Conservation (phyloP, 1,140 invertebrate genomes). For the Alviniconcha marisindica region DNA sequence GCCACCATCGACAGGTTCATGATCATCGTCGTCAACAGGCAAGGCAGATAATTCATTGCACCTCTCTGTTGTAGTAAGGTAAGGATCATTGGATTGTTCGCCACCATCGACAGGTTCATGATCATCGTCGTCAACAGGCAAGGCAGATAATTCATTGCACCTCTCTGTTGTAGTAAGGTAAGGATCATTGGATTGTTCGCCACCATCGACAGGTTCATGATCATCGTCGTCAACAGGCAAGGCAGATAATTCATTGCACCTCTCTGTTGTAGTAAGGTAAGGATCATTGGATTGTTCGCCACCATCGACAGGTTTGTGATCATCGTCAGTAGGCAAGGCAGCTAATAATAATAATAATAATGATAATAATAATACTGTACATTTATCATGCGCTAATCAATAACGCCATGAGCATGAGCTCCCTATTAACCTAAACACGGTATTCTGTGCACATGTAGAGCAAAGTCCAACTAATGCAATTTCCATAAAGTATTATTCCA, state of each 20-base stretch:
- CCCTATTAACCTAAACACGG: too few relatives aligned
- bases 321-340: too few relatives aligned
- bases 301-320: slow-evolving; percentile 12
- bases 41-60: background rate
- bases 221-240: background rate
- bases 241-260: background rate
- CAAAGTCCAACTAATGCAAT: too few relatives aligned
- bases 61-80: background rate
- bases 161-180: background rate
- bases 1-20: slow-evolving; percentile 4
- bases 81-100: background rate
- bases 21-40: slow-evolving; percentile 1
- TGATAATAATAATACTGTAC: too few relatives aligned
- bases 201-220: slow-evolving; percentile 8
- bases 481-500: too few relatives aligned
- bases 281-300: background rate
- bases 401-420: too few relatives aligned
- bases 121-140: background rate
- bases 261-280: background rate
- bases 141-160: background rate
- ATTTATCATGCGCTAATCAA: too few relatives aligned
- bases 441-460: too few relatives aligned
- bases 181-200: background rate
- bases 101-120: slow-evolving; percentile 10
- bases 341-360: too few relatives aligned